Evolutionary conservation across 2,797 vertebrate genomes (phyloP).

Genomic region (Graptemys geographica): DNA sequence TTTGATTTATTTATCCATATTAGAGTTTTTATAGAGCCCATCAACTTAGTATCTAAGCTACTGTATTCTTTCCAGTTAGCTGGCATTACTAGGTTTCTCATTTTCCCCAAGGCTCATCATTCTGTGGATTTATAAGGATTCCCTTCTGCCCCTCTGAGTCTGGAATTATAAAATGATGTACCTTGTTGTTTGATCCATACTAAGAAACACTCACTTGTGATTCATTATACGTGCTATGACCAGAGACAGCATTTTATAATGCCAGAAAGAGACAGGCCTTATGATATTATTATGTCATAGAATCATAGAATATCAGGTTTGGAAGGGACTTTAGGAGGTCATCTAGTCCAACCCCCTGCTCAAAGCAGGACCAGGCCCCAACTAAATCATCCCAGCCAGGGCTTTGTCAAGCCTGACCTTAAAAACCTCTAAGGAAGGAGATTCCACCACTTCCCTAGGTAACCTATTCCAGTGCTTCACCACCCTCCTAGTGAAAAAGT

Average conservation of each 20-base stretch:
- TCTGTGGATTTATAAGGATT: not conserved
- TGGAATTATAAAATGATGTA: slow-evolving; percentile 6
- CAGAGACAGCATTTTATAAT: not conserved
- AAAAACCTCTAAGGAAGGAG: too few relatives aligned
- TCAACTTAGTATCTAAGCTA: not conserved
- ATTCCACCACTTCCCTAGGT: too few relatives aligned
- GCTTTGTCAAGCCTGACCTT: too few relatives aligned
- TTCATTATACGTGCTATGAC: not conserved
- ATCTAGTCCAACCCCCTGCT: too few relatives aligned
- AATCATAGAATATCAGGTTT: too few relatives aligned
- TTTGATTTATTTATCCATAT: not conserved
- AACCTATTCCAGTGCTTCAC: too few relatives aligned
- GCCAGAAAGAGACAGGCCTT: not conserved
- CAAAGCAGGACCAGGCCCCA: too few relatives aligned
- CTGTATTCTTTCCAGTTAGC: not conserved
- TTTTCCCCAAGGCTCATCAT: slow-evolving; percentile 23
- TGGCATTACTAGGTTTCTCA: not conserved
- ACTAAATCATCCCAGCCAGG: too few relatives aligned
- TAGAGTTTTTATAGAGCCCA: not conserved
- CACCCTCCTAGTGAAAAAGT: too few relatives aligned
- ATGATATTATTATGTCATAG: not conserved
- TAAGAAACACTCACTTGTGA: not conserved
- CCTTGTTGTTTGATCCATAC: not conserved
- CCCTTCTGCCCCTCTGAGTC: not conserved
- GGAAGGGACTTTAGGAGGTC: too few relatives aligned